phyloP scores from a whole-genome alignment of 2,797 vertebrate genomes.

The Petrocephalus schoutedeni region DNA sequence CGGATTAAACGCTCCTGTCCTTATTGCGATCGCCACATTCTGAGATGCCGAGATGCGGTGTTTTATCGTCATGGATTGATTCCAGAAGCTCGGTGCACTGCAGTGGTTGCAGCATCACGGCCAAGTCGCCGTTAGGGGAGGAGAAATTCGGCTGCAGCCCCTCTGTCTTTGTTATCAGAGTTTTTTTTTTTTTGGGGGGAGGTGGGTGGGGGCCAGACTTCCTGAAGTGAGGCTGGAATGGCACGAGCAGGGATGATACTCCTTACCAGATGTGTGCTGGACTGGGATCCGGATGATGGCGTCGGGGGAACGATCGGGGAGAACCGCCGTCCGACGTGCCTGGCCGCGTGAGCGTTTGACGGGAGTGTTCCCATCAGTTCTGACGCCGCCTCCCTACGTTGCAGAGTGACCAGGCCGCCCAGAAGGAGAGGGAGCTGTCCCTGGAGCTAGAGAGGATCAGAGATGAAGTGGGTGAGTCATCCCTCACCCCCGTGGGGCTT shows the following conservation, averaged over 20 bases:
- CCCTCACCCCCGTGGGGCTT: background rate
- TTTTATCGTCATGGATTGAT: background rate
- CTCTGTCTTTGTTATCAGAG: background rate
- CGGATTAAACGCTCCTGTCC: background rate
- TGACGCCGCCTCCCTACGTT: conserved; percentile 23
- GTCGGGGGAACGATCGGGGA: no score
- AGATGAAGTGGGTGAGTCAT: conserved; percentile 86
- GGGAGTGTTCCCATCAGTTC: background rate
- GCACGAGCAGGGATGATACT: background rate
- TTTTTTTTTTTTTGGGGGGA: no score
- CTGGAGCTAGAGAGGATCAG: conserved; percentile 76
- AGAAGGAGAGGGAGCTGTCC: conserved; percentile 75
- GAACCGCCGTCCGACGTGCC: background rate
- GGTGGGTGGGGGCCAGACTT: background rate
- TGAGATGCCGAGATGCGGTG: background rate
- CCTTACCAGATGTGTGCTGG: background rate
- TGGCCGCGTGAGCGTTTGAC: background rate
- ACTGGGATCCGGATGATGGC: background rate
- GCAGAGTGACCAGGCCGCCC: conserved; percentile 78
- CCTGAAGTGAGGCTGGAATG: background rate
- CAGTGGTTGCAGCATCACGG: background rate
- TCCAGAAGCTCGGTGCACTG: background rate
- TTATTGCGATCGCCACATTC: background rate
- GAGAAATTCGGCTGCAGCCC: background rate
- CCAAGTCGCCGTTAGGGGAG: background rate